Conservation (phyloP, 2,888 invertebrate species). For the Drosophila yooni region DNA sequence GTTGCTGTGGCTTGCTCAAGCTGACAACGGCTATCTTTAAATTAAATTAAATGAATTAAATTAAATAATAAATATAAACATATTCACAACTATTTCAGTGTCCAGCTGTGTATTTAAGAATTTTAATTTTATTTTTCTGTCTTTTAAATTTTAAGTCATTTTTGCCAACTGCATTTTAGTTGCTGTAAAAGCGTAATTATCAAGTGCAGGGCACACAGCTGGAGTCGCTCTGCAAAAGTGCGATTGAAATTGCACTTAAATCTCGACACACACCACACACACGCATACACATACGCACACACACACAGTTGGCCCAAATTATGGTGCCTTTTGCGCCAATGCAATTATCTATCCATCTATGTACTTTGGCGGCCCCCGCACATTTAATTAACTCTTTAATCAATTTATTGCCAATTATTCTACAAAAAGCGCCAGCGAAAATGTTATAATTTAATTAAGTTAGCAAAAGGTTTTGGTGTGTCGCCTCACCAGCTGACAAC, state of each 20-base stretch:
- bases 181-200: constrained; percentile 15
- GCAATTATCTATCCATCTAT: constrained; percentile 70
- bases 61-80: background rate
- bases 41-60: background rate
- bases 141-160: background rate
- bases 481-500: constrained; percentile 29
- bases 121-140: background rate
- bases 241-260: constrained; percentile 55
- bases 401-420: constrained; percentile 79
- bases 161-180: constrained; percentile 10
- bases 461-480: constrained; percentile 76
- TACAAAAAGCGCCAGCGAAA: constrained; percentile 75
- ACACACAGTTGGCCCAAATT: constrained; percentile 41
- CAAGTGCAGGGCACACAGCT: constrained; percentile 19
- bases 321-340: constrained; percentile 54
- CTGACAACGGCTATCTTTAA: background rate
- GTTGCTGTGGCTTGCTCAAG: background rate
- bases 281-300: constrained; percentile 4
- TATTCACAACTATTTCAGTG: background rate
- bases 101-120: background rate
- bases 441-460: constrained; percentile 79
- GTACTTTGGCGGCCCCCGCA: constrained; percentile 49
- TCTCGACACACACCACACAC: constrained; percentile 7
- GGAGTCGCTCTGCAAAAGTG: constrained; percentile 15
- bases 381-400: constrained; percentile 78